Percentiles rank a stretch among this genome's conserved stretches.
phyloP scores from a whole-genome alignment of 2,113 vertebrate genomes.

The Corythornis vintsioides region DNA sequence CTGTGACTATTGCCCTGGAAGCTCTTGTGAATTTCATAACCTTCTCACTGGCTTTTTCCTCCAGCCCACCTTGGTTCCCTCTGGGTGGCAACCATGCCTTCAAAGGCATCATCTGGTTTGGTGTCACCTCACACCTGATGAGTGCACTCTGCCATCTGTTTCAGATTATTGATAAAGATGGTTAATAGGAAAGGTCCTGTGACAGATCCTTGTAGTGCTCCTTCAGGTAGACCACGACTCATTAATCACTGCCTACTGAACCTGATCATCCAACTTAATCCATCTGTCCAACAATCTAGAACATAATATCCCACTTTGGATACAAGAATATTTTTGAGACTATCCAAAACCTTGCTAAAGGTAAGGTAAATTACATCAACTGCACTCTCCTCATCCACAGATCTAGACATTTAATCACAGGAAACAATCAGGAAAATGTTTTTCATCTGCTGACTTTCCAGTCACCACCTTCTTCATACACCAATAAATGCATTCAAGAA shows the following conservation, averaged over 20 bases:
- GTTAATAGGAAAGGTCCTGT: not conserved
- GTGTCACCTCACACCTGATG: not conserved
- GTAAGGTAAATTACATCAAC: not conserved
- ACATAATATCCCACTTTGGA: not conserved
- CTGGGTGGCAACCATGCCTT: not conserved
- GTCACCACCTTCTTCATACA: not conserved
- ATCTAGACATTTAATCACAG: not conserved
- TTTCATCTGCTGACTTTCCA: constrained; percentile 1
- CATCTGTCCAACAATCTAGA: not conserved
- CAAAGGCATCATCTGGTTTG: not conserved
- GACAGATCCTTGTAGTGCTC: not conserved
- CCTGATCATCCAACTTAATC: not conserved
- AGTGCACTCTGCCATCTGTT: not conserved
- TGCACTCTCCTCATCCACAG: not conserved
- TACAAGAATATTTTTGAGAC: not conserved
- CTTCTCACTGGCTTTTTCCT: not conserved
- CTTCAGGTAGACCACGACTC: not conserved
- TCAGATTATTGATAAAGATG: not conserved
- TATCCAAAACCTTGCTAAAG: not conserved
- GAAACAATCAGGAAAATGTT: not conserved
- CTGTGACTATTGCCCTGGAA: not conserved
- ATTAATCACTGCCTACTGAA: not conserved
- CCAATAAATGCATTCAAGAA: not conserved
- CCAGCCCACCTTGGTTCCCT: not conserved
- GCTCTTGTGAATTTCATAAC: not conserved